phyloP scores from a whole-genome alignment of 2,888 invertebrate genomes.

The Monochamus alternatus region DNA sequence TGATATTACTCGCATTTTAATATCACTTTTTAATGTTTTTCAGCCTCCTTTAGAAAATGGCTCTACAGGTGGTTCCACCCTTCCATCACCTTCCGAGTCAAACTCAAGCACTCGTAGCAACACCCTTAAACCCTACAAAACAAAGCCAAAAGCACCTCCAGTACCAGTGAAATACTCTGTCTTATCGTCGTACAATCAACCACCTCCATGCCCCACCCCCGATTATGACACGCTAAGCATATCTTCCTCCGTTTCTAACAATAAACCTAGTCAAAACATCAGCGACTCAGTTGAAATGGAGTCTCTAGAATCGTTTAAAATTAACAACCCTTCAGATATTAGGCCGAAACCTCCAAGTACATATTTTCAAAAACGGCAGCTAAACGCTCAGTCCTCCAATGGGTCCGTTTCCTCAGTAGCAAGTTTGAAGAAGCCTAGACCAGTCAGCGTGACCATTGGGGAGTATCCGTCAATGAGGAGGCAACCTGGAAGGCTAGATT shows the following conservation, averaged over 20 bases:
- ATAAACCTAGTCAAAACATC: constrained; percentile 53
- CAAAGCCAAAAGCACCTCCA: constrained; percentile 67
- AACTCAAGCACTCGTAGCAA: constrained; percentile 46
- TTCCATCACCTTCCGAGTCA: constrained; percentile 14
- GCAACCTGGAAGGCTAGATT: constrained; percentile 83
- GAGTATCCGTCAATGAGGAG: constrained; percentile 77
- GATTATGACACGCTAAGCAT: constrained; percentile 73
- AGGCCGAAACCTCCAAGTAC: constrained; percentile 80
- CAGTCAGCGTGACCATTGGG: constrained; percentile 81
- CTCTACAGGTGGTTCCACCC: constrained; percentile 6
- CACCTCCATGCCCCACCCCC: constrained; percentile 73
- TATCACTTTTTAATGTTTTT: constrained; percentile 30
- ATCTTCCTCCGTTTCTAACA: constrained; percentile 61
- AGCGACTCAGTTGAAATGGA: constrained; percentile 81
- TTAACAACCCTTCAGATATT: constrained; percentile 77
- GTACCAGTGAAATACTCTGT: constrained; percentile 68
- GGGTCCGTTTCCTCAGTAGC: constrained; percentile 51
- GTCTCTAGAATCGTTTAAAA: constrained; percentile 82
- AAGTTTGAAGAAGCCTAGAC: constrained; percentile 70
- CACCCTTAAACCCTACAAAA: constrained; percentile 58
- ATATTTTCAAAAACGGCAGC: constrained; percentile 74
- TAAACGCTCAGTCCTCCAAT: constrained; percentile 60
- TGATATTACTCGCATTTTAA: too few relatives aligned
- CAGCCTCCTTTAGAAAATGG: constrained; percentile 53
- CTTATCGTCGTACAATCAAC: constrained; percentile 66